A percentile compares a stretch with the other conserved stretches of the same genome.
phyloP scores from a whole-genome alignment of 2,113 vertebrate species.

The Malurus cyaneus region DNA sequence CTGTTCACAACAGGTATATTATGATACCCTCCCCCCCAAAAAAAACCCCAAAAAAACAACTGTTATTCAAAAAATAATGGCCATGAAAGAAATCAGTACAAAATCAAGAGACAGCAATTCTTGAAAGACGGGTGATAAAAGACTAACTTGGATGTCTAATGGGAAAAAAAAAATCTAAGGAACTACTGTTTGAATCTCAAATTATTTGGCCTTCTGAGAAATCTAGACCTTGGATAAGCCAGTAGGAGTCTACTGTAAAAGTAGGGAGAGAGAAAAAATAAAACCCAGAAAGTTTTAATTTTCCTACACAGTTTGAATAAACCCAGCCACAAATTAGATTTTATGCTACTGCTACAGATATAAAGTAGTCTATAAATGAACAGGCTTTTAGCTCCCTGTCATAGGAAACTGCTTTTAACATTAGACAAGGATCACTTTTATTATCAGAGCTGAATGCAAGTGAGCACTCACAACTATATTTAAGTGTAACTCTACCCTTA shows the following conservation, averaged over 20 bases:
- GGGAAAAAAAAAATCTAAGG: background rate
- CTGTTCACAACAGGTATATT: background rate
- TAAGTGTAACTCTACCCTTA: background rate
- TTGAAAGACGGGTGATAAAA: background rate
- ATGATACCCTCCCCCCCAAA: background rate
- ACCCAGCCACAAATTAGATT: conserved; percentile 28
- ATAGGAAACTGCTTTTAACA: conserved; percentile 42
- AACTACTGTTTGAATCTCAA: background rate
- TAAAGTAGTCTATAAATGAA: conserved; percentile 49
- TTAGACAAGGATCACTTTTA: background rate
- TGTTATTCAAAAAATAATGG: background rate
- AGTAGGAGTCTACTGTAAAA: background rate
- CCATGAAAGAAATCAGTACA: background rate
- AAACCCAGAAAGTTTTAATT: background rate
- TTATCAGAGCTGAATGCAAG: conserved; percentile 12
- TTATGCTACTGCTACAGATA: conserved; percentile 15
- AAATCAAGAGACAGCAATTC: background rate
- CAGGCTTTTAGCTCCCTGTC: conserved; percentile 48
- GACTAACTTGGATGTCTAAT: background rate
- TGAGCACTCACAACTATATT: background rate
- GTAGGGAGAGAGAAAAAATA: background rate
- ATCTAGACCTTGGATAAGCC: background rate
- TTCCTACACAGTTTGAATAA: background rate
- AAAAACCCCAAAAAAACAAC: background rate
- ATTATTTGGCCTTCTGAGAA: background rate